Base-by-base conservation (phyloP, 1,140 invertebrate species). In the Drosophila baimaii region DNA sequence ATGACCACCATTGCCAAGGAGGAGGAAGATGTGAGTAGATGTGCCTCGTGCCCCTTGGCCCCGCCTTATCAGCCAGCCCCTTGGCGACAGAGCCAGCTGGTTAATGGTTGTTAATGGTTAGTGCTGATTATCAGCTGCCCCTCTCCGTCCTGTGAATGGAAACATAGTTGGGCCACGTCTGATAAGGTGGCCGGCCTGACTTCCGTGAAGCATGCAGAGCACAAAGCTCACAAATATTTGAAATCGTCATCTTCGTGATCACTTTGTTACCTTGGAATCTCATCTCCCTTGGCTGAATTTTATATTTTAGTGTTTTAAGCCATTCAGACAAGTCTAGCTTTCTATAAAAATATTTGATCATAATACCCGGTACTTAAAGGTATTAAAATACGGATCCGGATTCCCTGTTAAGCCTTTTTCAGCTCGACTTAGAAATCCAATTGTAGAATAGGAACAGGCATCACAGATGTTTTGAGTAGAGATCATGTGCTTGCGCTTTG, bases 1-100 rank as follows among this genome's bases (percentile, higher is more conserved):
- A 97, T 97, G 95, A 96, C 96, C 10, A 97, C 96, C 1, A 94
- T 97, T 21, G 95, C 95, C 29, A 95, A 96, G 86, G 94, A 96
- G 81, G 95, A 95, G 88, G 95, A 96, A 92, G 95, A 92, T 91
- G 93, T 94, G 81, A 90, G 90, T 91, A 64, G 27, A 46, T 29
- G 23, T 25, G 44, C 25, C 25, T 15, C 46, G 12, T 35, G 39
- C 33, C 46, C 68, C 46, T 69, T 61, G 46, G 12, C 23, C 79
- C 49, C n/a, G n/a, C 21, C 68, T 71, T 49, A 71, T 71, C 68
- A 27, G 41, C n/a, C 29, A 35, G 41, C 37, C 44, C 17, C 51
- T 78, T 85, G 81, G 69, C 81, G 77, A 85, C 81, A 80, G 68
- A 13, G 15, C 27, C 33, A 58, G 33, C 51, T 39, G 65, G 33